A percentile compares a stretch with the other conserved stretches of the same genome.
Conservation (phyloP, 2,888 invertebrate species). For the Hesperia comma region DNA sequence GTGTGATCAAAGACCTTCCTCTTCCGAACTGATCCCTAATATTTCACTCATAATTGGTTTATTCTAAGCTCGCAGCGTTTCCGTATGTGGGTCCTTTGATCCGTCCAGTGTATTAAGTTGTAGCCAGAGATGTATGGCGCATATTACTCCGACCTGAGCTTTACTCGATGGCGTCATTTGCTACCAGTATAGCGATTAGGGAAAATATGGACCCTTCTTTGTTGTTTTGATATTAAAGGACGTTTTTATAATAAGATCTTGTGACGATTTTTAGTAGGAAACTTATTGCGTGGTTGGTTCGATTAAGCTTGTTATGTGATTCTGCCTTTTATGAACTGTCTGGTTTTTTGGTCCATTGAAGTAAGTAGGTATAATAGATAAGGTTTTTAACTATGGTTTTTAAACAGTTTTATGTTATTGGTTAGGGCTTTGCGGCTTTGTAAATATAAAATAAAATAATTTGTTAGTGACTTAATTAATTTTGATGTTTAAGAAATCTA, state of each 20-base stretch:
- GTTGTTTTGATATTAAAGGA: conserved; percentile 34
- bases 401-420: too few relatives aligned
- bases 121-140: conserved; percentile 74
- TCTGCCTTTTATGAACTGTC: neutral
- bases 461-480: too few relatives aligned
- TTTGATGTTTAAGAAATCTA: too few relatives aligned
- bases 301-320: neutral
- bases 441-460: too few relatives aligned
- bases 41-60: conserved; percentile 85
- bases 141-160: conserved; percentile 76
- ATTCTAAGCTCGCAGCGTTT: conserved; percentile 80
- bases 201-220: conserved; percentile 36
- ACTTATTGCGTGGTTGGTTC: neutral
- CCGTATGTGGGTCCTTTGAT: conserved; percentile 81
- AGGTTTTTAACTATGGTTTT: too few relatives aligned
- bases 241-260: conserved; percentile 32
- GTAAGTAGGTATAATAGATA: too few relatives aligned
- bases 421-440: too few relatives aligned
- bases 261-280: neutral
- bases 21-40: conserved; percentile 79
- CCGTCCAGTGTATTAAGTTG: conserved; percentile 80
- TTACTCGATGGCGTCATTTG: conserved; percentile 70
- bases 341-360: neutral
- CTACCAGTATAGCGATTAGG: conserved; percentile 45
- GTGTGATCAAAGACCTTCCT: conserved; percentile 78